Base-by-base conservation (phyloP, 2,797 vertebrate genomes). In the Anguilla marmorata region DNA sequence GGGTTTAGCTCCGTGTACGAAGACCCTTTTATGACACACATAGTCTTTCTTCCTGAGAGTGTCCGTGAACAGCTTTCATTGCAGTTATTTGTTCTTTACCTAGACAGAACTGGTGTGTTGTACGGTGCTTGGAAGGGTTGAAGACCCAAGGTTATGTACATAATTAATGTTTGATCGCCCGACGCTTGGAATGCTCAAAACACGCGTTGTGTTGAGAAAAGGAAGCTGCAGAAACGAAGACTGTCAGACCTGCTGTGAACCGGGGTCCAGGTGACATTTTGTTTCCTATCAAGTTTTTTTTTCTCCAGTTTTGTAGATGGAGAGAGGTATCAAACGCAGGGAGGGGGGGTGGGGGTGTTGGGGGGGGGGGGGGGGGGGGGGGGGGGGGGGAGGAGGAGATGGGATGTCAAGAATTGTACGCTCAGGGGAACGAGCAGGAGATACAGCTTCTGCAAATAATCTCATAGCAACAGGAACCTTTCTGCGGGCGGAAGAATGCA, bases 351-450 rank as follows among this genome's bases (percentile, higher is more conserved):
- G 88, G 48, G 87, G 82, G 33, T 86, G 88, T 86, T 89, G 14
- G 12, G 14, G 58, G 14, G 14, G 58, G 3, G 14, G 30, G 1
- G 21, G 60, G 24, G 4, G 21, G 21, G 9, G 14, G 0, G 33
- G 30, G 0, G 16, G 11, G 30, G 0, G 84, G 56, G 89, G 48
- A 87, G 85, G 45, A 87, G 88, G 87, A 89, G 89, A 90, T 89
- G 89, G 91, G 88, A 92, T 93, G 91, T 93, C 90, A 93, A 90
- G 86, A 58, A 86, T 82, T 85, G 83, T 84, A 88, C 91, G 91
- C 91, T 89, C 88, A 33, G 41, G 89, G 89, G 91, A 91, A 90
- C 60, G 30, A 60, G 79, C 80, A 24, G 85, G 52, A 69, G 88
- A 90, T 91, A 90, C 90, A 52, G 84, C 88, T 91, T 89, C 84